Percentiles rank a stretch among this genome's conserved stretches.
Evolutionary conservation across 2,113 vertebrate genomes (phyloP).

Genomic region (Tetrao urogallus): DNA sequence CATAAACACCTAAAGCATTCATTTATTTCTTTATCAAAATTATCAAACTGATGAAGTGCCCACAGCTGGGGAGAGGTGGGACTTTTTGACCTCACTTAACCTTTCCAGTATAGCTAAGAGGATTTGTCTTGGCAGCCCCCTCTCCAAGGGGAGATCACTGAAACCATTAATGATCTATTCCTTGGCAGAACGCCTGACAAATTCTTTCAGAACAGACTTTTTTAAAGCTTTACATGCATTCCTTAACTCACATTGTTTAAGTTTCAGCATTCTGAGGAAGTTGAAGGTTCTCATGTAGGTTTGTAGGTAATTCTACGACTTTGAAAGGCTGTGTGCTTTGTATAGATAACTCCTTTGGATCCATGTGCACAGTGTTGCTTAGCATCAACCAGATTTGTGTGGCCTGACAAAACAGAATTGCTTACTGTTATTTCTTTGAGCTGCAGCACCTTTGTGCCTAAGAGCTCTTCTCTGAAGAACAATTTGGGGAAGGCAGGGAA

Average conservation of each 20-base stretch:
- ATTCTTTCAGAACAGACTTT: constrained; percentile 36
- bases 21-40: constrained; percentile 64
- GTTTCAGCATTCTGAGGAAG: background rate
- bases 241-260: background rate
- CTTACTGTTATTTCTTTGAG: background rate
- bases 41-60: constrained; percentile 37
- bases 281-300: background rate
- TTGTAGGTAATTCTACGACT: background rate
- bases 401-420: background rate
- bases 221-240: constrained; percentile 26
- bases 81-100: constrained; percentile 71
- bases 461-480: background rate
- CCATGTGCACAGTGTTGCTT: rapidly evolving
- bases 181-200: constrained; percentile 56
- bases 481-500: background rate
- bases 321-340: background rate
- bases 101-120: constrained; percentile 56
- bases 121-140: constrained; percentile 58
- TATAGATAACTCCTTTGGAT: background rate
- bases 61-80: constrained; percentile 55
- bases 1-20: constrained; percentile 57
- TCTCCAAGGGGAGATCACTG: constrained; percentile 50
- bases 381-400: background rate
- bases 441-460: background rate
- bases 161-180: constrained; percentile 50